Evolutionary conservation across 2,888 invertebrate genomes (phyloP).

Genomic region (Eucriotettix oculatus): DNA sequence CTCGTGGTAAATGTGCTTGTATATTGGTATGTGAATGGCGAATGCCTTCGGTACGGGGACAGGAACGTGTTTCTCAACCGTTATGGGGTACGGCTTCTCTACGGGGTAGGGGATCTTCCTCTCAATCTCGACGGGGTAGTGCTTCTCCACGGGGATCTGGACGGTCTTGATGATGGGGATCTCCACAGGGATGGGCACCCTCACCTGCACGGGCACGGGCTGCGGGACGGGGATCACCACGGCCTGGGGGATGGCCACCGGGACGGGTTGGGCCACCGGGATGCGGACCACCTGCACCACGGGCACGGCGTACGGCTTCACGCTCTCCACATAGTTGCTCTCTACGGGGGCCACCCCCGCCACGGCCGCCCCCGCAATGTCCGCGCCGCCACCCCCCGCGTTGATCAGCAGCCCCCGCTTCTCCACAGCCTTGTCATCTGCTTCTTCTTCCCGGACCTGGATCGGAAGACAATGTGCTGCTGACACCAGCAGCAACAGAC

Average conservation of each 20-base stretch:
- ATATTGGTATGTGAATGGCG: conserved; percentile 2
- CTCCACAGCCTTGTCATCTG: background rate
- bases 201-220: conserved; percentile 1
- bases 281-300: background rate
- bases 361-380: background rate
- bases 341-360: background rate
- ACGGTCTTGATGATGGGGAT: conserved; percentile 1
- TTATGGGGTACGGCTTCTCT: background rate
- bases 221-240: conserved; percentile 1
- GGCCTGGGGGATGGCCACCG: conserved; percentile 1
- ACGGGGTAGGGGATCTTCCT: conserved; percentile 2
- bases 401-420: background rate
- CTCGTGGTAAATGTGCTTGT: conserved; percentile 5
- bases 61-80: conserved; percentile 4
- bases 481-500: background rate
- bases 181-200: background rate
- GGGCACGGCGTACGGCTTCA: background rate
- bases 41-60: conserved; percentile 4
- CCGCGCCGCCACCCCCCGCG: background rate
- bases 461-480: background rate
- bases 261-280: conserved; percentile 1
- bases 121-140: conserved; percentile 1
- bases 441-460: background rate
- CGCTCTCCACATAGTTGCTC: background rate
- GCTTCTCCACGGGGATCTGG: conserved; percentile 1